Base-by-base conservation (phyloP, 2,888 invertebrate species). In the Netelia virgata region DNA sequence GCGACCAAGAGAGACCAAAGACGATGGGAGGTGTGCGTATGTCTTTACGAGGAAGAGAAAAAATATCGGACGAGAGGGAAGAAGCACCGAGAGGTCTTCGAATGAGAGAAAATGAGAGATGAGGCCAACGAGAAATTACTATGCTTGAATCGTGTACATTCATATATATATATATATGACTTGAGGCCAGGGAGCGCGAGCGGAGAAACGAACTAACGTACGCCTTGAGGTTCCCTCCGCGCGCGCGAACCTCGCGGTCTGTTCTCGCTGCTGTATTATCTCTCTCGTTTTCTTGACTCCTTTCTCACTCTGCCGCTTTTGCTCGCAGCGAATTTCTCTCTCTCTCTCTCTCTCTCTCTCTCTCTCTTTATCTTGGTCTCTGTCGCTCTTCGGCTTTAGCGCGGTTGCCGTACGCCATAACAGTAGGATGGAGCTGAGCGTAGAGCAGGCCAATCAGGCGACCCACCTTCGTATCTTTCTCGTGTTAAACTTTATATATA, bases 401-500 rank as follows among this genome's bases (percentile, higher is more conserved):
- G 88, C 87, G 87, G 84, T 73, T 86, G 82, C 87, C 83, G 77
- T 78, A 87, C 86, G 86, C 90, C 89, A 78, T 87, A 89, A 90
- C 90, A 86, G 90, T 91, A 92, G 92, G 91, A 91, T 88, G 92
- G 91, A 90, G 90, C 90, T 87, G 86, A 88, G 87, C 88, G 87
- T 88, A 90, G 85, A 86, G 88, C 92, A 92, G 90, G 91, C 93
- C 93, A 93, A 93, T 93, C 93, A 92, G 93, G 90, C 90, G 90
- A 57, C 87, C 91, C 91, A 92, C 91, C 90, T 82, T 66, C 70
- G 47, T 79, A 66, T 79, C 69, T 68, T 68, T 73, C 73, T 69
- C 69, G 8, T 16, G 16, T 47, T 47, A 14, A 14, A 47, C 14
- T 47, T 10, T 10, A 10, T 47, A 47, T 47, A 47, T 43, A 43